phyloP scores from a whole-genome alignment of 2,113 vertebrate species.

The Ia io region DNA sequence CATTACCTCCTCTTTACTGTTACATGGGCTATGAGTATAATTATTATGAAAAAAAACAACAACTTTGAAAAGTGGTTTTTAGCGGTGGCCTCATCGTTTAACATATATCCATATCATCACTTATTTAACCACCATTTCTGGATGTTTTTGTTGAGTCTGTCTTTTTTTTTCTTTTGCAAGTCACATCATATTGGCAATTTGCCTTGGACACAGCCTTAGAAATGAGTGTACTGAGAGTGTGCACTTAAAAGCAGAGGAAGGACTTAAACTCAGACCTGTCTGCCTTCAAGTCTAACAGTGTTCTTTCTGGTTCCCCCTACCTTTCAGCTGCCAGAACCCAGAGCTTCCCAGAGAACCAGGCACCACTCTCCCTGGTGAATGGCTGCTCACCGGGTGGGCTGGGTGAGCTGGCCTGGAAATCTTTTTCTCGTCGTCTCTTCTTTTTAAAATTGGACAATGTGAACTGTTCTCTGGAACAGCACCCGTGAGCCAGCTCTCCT shows the following conservation, averaged over 20 bases:
- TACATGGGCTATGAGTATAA: not conserved
- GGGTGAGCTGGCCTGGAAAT: not conserved
- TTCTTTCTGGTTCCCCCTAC: too few relatives aligned
- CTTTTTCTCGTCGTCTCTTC: not conserved
- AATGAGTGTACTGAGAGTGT: not conserved
- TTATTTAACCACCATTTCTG: not conserved
- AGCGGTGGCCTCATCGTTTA: not conserved
- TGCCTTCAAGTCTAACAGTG: not conserved
- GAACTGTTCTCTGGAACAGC: not conserved
- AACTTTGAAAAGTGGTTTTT: not conserved
- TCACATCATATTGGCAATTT: not conserved
- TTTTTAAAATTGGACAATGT: not conserved
- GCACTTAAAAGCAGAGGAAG: not conserved
- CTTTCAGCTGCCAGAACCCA: not conserved
- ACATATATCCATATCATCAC: not conserved
- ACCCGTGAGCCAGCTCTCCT: rapidly evolving
- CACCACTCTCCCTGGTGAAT: not conserved
- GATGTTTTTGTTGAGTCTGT: not conserved
- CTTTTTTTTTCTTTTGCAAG: not conserved
- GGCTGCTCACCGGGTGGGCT: too few relatives aligned
- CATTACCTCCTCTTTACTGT: not conserved
- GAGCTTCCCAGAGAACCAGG: not conserved
- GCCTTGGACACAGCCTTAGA: constrained; percentile 33
- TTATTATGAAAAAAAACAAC: not conserved
- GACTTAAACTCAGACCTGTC: not conserved